These are phyloP conservation scores for Ericerus pela DNA, from an alignment of 1,140 invertebrate genomes.

Conservation along the genomic window DNA sequence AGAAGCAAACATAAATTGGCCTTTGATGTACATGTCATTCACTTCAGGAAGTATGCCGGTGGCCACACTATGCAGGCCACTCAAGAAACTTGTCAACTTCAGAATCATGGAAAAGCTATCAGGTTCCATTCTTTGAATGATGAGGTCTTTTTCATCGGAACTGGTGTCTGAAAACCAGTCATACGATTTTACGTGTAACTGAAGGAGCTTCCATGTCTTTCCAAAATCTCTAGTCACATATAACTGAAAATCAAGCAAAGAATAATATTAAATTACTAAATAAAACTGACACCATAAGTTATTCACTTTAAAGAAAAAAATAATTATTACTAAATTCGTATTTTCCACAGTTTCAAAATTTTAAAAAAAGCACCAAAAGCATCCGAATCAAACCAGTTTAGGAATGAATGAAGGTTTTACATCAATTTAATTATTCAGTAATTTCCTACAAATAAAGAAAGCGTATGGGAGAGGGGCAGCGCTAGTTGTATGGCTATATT, in stretches of 20 bases:
- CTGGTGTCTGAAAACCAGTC: conserved; percentile 15
- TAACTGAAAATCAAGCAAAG: conserved; percentile 50
- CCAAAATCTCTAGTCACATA: conserved; percentile 63
- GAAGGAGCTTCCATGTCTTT: conserved; percentile 45
- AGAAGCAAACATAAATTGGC: conserved; percentile 69
- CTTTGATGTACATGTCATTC: conserved; percentile 65
- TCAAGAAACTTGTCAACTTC: conserved; percentile 32
- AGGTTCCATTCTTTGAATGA: conserved; percentile 53
- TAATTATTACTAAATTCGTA: too few species aligned
- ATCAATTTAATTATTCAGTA: too few species aligned
- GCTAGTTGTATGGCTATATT: too few species aligned
- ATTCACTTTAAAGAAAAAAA: too few species aligned
- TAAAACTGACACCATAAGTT: too few species aligned
- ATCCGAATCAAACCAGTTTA: too few species aligned
- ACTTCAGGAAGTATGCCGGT: conserved; percentile 39
- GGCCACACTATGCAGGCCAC: conserved; percentile 16
- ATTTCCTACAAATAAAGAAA: too few species aligned
- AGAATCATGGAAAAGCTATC: conserved; percentile 43
- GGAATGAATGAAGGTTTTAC: too few species aligned
- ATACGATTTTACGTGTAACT: conserved; percentile 55
- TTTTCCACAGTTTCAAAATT: too few species aligned
- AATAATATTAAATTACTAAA: too few species aligned
- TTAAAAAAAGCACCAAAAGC: too few species aligned
- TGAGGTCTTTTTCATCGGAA: conserved; percentile 30
- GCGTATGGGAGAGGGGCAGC: too few species aligned